phyloP scores from a whole-genome alignment of 53 echinoderm and acorn worm genomes.

The Zoroaster sp. region DNA sequence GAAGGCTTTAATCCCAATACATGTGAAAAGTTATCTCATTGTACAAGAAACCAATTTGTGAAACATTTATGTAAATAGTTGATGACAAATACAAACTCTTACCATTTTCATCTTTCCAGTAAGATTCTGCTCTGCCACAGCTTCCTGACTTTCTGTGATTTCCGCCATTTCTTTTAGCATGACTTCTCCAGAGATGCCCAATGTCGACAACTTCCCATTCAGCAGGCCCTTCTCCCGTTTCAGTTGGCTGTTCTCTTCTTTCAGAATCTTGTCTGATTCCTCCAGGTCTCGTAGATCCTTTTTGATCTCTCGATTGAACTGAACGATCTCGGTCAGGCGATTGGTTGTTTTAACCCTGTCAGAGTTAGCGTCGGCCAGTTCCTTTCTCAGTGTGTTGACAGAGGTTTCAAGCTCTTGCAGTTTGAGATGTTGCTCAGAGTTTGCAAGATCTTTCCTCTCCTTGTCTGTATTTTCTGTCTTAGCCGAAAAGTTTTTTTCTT shows the following conservation, averaged over 20 bases:
- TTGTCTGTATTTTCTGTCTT: neutral
- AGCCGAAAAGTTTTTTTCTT: neutral
- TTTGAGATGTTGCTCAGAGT: constrained; percentile 66
- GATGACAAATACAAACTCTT: neutral
- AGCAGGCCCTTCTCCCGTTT: constrained; percentile 78
- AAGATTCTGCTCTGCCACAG: neutral
- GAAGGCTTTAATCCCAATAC: too few species aligned
- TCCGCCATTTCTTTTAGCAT: constrained; percentile 63
- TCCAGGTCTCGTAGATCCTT: constrained; percentile 34
- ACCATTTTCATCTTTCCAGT: neutral
- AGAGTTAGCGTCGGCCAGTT: constrained; percentile 17
- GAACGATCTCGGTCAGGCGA: constrained; percentile 42
- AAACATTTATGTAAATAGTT: neutral
- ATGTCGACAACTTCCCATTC: constrained; percentile 59
- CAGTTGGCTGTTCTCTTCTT: constrained; percentile 69
- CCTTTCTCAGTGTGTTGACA: constrained; percentile 45
- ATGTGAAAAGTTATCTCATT: too few species aligned
- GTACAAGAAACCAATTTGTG: too few species aligned
- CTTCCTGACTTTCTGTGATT: constrained; percentile 37
- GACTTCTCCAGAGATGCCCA: constrained; percentile 55
- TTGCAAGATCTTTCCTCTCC: constrained; percentile 64
- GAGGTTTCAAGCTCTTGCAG: constrained; percentile 62
- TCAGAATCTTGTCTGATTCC: constrained; percentile 60
- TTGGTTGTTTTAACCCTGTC: constrained; percentile 43
- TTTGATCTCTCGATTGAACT: constrained; percentile 54